Base-by-base conservation (phyloP, 2,797 vertebrate genomes). In the Hyperoplus immaculatus region DNA sequence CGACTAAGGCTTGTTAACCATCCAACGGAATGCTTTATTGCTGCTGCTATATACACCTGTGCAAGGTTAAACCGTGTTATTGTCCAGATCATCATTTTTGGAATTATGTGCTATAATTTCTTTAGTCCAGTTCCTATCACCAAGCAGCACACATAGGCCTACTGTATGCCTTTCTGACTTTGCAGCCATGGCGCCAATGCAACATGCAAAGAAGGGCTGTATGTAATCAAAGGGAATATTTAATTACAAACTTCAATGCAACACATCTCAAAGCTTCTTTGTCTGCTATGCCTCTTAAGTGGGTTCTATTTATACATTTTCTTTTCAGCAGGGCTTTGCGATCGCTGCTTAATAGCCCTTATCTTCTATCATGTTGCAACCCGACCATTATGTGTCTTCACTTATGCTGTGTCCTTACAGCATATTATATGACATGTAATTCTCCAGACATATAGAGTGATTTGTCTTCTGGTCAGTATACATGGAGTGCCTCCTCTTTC, bases 171-270 rank as follows among this genome's bases (percentile, higher is more conserved):
- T 86, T 45, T 65, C 42, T 79, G 54, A 79, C 70, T 84, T 29
- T 68, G 56, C 63, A 78, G 50, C 54, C 59, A 50, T 36, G 38
- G 49, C 39, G 64, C 29, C 61, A 66, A 86, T 70, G 75, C 77
- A 81, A 65, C 81, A 60, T 29, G 59, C 64, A 81, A 47, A 76
- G 61, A 60, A 43, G 14, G 55, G 69, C 51, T 73, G 43, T 54
- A 50, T 78, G 45, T 78, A 78, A 87, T 92, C 82, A 91, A 90
- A 92, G 81, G 67, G 88, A 91, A 90, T 93, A 87, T 89, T 89
- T 88, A 82, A 89, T 89, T 83, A 55, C 59, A 54, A 51, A 88
- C 85, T 83, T 90, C 84, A 87, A 54, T 88, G 86, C 81, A 87
- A 74, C 64, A 64, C 16, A 75, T 92, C 88, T 88, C 72, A 88